Conservation (phyloP, 2,113 vertebrate species). For the Thermophis baileyi region DNA sequence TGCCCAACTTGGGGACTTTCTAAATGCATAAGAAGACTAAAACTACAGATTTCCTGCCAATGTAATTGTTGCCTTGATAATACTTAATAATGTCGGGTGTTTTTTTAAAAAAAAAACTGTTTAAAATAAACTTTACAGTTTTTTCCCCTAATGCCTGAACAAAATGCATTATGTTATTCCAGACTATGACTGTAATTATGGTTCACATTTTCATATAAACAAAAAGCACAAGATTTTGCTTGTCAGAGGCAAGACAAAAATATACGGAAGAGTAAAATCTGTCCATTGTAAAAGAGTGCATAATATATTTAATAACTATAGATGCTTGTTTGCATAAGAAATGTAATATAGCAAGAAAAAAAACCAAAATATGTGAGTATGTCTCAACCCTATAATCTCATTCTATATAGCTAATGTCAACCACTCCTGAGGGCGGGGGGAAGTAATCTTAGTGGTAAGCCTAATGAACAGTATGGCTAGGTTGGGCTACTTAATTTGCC, state of each 20-base stretch:
- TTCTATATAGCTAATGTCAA: slow-evolving; percentile 14
- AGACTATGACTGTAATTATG: neutral
- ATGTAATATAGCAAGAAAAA: slow-evolving; percentile 7
- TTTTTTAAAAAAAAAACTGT: neutral
- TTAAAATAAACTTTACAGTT: neutral
- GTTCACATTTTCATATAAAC: neutral
- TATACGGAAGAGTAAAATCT: slow-evolving; percentile 17
- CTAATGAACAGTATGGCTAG: slow-evolving; percentile 39
- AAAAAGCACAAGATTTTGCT: neutral
- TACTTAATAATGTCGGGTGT: neutral
- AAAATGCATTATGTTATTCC: neutral
- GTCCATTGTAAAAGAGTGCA: neutral
- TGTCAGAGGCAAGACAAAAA: neutral
- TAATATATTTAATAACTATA: neutral
- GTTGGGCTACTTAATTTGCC: slow-evolving; percentile 12
- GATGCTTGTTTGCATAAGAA: slow-evolving; percentile 9
- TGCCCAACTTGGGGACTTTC: neutral
- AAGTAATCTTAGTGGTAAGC: slow-evolving; percentile 9
- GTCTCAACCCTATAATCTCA: neutral
- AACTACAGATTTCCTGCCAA: neutral
- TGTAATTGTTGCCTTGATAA: neutral
- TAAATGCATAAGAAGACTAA: neutral
- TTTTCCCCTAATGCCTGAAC: neutral
- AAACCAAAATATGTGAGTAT: neutral
- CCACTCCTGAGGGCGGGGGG: neutral